Conservation (phyloP, 1,140 invertebrate species). For the Andrena cerasifolii region DNA sequence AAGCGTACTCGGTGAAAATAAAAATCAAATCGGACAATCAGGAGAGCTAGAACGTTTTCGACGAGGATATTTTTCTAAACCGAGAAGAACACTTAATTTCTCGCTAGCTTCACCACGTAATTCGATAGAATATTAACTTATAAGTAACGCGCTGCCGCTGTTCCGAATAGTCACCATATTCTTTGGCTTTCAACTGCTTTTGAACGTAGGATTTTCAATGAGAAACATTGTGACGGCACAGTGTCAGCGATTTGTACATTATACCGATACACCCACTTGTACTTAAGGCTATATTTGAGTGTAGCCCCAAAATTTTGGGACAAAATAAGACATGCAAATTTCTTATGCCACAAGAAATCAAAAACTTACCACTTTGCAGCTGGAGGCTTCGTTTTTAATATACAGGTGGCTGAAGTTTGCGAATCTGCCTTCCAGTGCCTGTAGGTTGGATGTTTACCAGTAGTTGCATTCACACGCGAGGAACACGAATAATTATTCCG, state of each 20-base stretch:
- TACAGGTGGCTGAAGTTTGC: too few relatives aligned
- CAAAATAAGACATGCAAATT: too few relatives aligned
- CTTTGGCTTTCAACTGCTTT: conserved; percentile 1
- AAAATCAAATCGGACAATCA: conserved; percentile 47
- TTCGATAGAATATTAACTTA: background rate
- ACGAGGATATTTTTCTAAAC: conserved; percentile 38
- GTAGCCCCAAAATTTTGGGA: too few relatives aligned
- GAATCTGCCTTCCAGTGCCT: too few relatives aligned
- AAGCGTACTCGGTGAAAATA: background rate
- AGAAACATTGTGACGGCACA: conserved; percentile 47
- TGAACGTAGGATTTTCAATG: conserved; percentile 1
- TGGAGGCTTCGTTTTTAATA: too few relatives aligned
- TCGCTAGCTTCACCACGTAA: background rate
- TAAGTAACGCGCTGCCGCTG: background rate
- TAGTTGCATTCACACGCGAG: too few relatives aligned
- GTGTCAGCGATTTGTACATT: conserved; percentile 31
- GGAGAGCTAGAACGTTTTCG: conserved; percentile 4
- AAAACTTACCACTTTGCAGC: too few relatives aligned
- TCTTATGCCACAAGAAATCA: too few relatives aligned
- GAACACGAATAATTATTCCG: too few relatives aligned
- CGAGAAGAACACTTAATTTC: background rate
- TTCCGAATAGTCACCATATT: background rate
- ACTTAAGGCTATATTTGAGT: conserved; percentile 7
- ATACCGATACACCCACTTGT: background rate
- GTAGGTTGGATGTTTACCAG: too few relatives aligned